Percentiles rank a stretch among this genome's conserved stretches.
Conservation (phyloP, 2,113 vertebrate genomes). For the Uropsilus gracilis region DNA sequence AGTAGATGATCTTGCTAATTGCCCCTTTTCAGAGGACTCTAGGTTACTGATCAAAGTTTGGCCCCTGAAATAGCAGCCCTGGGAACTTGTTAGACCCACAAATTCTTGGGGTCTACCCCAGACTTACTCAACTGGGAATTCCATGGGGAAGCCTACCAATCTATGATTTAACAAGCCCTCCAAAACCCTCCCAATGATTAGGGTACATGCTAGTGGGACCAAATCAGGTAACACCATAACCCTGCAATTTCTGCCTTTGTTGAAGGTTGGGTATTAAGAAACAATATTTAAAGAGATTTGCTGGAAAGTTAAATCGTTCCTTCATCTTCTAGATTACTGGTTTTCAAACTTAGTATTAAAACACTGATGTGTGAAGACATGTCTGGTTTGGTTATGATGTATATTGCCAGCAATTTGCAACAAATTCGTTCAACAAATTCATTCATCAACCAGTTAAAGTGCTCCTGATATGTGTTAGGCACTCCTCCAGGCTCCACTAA, state of each 20-base stretch:
- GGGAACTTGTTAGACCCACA: neutral
- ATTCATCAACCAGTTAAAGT: constrained; percentile 25
- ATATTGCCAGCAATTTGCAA: constrained; percentile 42
- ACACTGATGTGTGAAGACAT: constrained; percentile 20
- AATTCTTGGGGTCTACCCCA: neutral
- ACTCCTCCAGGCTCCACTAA: constrained; percentile 15
- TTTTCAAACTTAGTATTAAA: constrained; percentile 43
- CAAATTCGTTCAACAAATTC: constrained; percentile 36
- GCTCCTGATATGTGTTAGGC: neutral
- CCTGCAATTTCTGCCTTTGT: constrained; percentile 7
- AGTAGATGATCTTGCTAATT: neutral
- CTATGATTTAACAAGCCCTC: neutral
- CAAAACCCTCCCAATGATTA: neutral
- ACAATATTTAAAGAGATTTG: neutral
- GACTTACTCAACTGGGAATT: neutral
- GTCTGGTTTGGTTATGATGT: constrained; percentile 23
- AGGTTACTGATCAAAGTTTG: neutral
- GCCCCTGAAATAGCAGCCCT: neutral
- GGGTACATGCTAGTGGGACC: neutral
- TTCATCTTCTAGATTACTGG: neutral
- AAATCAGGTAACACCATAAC: neutral
- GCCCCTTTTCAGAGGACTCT: neutral
- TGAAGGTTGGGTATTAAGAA: neutral
- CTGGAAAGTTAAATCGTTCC: neutral
- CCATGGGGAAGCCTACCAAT: neutral